A percentile compares a stretch with the other conserved stretches of the same genome.
phyloP scores from a whole-genome alignment of 2,797 vertebrate species.

The Molossus molossus region DNA sequence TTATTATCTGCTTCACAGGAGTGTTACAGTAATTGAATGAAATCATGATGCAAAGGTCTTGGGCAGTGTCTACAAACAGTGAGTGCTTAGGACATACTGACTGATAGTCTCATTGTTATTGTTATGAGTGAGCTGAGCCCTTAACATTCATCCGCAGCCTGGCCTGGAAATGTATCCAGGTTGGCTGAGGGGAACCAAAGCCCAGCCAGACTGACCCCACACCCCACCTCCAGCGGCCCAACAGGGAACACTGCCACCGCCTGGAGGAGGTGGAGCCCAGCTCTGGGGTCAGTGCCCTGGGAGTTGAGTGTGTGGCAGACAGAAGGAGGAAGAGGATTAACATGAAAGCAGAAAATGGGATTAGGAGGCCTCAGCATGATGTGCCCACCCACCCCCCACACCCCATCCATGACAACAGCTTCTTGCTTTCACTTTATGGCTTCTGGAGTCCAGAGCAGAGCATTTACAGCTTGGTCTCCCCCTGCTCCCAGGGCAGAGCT shows the following conservation, averaged over 20 bases:
- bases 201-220: background rate
- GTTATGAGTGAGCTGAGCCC: background rate
- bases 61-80: background rate
- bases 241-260: background rate
- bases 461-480: background rate
- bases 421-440: conserved; percentile 53
- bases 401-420: conserved; percentile 67
- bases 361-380: conserved; percentile 75
- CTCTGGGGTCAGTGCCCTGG: conserved; percentile 32
- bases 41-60: background rate
- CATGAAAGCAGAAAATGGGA: conserved; percentile 84
- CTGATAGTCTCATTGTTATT: background rate
- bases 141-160: background rate
- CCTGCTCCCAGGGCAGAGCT: background rate
- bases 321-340: conserved; percentile 82
- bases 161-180: background rate
- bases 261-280: background rate
- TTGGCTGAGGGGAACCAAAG: background rate
- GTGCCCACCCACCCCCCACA: conserved; percentile 36
- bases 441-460: conserved; percentile 2
- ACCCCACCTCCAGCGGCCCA: background rate
- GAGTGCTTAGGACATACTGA: background rate
- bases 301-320: conserved; percentile 64
- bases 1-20: background rate
- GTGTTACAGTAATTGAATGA: background rate